phyloP scores from a whole-genome alignment of 2,888 invertebrate genomes.

The Synergus japonicus region DNA sequence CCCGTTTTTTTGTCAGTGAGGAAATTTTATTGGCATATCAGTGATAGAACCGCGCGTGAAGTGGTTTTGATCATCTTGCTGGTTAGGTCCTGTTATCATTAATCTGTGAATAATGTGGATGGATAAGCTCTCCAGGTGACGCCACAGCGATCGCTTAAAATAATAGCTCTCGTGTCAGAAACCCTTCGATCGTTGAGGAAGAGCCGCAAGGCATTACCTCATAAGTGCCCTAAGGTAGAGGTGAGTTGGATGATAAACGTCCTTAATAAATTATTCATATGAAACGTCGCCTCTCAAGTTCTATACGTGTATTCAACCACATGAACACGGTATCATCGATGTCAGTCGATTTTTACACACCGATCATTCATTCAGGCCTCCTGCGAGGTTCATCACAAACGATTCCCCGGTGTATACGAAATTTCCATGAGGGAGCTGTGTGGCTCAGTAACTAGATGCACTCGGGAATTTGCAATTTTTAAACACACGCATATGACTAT shows the following conservation, averaged over 20 bases:
- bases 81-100: slow-evolving; percentile 32
- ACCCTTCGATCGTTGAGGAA: slow-evolving; percentile 57
- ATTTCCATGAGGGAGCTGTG: slow-evolving; percentile 30
- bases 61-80: slow-evolving; percentile 17
- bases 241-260: slow-evolving; percentile 61
- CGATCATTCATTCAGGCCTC: slow-evolving; percentile 43
- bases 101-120: slow-evolving; percentile 38
- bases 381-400: slow-evolving; percentile 31
- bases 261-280: slow-evolving; percentile 65
- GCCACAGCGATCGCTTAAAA: slow-evolving; percentile 36
- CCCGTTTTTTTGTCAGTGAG: neutral
- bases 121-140: slow-evolving; percentile 28
- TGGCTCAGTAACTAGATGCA: slow-evolving; percentile 34
- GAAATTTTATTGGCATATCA: slow-evolving; percentile 25
- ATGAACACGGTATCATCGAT: slow-evolving; percentile 33
- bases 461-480: slow-evolving; percentile 30
- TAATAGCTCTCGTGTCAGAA: slow-evolving; percentile 45
- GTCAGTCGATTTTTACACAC: slow-evolving; percentile 34
- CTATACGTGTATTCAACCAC: slow-evolving; percentile 37
- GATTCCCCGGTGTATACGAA: slow-evolving; percentile 37
- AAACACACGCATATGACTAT: slow-evolving; percentile 3
- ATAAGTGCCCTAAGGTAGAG: slow-evolving; percentile 55
- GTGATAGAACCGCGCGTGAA: neutral
- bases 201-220: slow-evolving; percentile 48
- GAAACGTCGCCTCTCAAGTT: slow-evolving; percentile 39